Evolutionary conservation across 1,140 invertebrate species (phyloP), one percentile per base, ranked within the genome.

Genomic region (Neodiprion lecontei): DNA sequence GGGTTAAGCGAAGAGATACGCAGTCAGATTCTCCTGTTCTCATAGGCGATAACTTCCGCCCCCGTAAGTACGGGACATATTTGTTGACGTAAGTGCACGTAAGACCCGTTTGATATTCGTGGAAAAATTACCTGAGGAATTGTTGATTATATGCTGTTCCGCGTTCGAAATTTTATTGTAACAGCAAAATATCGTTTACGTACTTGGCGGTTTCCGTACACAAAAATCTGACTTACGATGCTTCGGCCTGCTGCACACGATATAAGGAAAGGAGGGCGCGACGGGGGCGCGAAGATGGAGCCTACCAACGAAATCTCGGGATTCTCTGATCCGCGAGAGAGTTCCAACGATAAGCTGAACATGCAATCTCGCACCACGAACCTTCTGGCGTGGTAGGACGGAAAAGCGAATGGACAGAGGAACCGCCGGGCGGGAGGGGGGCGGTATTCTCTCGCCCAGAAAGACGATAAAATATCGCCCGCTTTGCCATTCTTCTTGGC

Each of bases 401-500:
- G 53, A 17, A 12, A 9, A 61, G n/a, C 11, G 53, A 17, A 61
- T 61, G 53, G 53, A 61, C 53, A 17, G 11, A 17, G 11, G 53
- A 40, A 40, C 28, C 53, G 53, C 11, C 9, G 53, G 53, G n/a
- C 53, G 28, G 53, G 9, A 61, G 53, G 11, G 11, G 11, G 53
- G 11, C 11, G 53, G 53, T 61, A 61, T 12, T 14, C 53, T n/a
- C 53, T 61, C 53, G 53, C 11, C n/a, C 53, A 61, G n/a, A 17
- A 61, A 61, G 53, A 61, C 11, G 53, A 17, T 61, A 9, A 61
- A 61, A 61, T 61, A 61, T 61, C 8, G 7, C 53, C 53, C n/a
- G 53, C n/a, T 61, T 61, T 61, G 53, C 53, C 53, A 61, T 61
- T 61, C 53, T 61, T 61, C 53, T 61, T 61, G 53, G 53, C 53